These are phyloP conservation scores for Oscheius sp. DNA, from an alignment of 1,140 invertebrate species.

Conservation along the genomic window DNA sequence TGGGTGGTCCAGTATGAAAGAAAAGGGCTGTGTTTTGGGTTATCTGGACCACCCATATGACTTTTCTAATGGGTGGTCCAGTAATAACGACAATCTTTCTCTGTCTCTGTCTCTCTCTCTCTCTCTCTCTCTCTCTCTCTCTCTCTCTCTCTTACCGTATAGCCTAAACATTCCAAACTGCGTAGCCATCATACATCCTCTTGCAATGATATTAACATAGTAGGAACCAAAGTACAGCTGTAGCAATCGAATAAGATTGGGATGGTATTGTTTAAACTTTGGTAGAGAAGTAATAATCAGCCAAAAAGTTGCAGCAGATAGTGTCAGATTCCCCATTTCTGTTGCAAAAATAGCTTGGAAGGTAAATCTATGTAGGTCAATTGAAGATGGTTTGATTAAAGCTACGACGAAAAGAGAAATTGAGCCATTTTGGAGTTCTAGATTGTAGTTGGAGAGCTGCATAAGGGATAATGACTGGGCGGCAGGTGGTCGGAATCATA, in stretches of 20 bases:
- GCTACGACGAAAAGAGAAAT: not conserved
- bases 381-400: not conserved
- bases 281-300: not conserved
- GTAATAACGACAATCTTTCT: no score
- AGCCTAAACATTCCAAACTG: not conserved
- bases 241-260: not conserved
- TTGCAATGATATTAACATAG: not conserved
- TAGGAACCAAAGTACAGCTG: not conserved
- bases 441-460: no score
- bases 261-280: not conserved
- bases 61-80: no score
- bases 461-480: no score
- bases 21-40: no score
- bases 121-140: no score
- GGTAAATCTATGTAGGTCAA: not conserved
- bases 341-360: not conserved
- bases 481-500: no score
- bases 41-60: no score
- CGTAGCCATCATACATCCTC: not conserved
- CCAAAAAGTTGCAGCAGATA: not conserved
- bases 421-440: no score
- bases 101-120: no score
- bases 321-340: not conserved
- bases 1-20: no score
- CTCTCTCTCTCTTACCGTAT: not conserved